Evolutionary conservation across 2,113 vertebrate species (phyloP).

Genomic region (Caloenas nicobarica): DNA sequence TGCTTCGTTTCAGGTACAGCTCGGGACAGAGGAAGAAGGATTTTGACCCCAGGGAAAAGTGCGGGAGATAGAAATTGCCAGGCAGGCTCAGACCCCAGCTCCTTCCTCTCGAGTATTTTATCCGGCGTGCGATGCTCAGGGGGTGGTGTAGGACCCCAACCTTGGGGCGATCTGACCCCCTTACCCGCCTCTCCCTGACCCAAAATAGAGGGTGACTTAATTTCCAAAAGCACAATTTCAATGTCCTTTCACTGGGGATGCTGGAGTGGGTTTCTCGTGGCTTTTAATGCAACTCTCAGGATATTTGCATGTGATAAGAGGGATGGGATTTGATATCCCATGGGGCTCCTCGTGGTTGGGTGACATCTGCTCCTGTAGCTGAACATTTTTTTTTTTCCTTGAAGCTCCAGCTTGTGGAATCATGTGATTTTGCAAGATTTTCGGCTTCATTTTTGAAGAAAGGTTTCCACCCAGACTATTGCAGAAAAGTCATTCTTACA

Average conservation of each 20-base stretch:
- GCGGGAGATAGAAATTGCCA: not conserved
- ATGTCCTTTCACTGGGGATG: not conserved
- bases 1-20: conserved; percentile 51
- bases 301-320: not conserved
- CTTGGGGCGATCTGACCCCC: not conserved
- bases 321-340: not conserved
- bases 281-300: not conserved
- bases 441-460: conserved; percentile 32
- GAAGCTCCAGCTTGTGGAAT: conserved; percentile 52
- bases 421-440: conserved; percentile 54
- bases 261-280: not conserved
- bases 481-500: conserved; percentile 43
- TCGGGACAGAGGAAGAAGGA: conserved; percentile 31
- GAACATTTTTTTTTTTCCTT: not conserved
- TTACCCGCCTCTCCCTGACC: rapidly evolving
- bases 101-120: not conserved
- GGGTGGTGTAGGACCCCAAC: not conserved
- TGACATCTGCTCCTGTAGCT: conserved; percentile 50
- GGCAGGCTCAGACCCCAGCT: not conserved
- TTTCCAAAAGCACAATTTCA: rapidly evolving
- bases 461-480: conserved; percentile 46
- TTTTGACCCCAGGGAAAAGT: not conserved
- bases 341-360: conserved; percentile 45
- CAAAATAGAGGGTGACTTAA: rapidly evolving
- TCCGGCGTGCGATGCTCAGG: not conserved